Percentiles rank a stretch among this genome's conserved stretches.
phyloP scores from a whole-genome alignment of 2,797 vertebrate genomes.

The Sebastes melanostomus region DNA sequence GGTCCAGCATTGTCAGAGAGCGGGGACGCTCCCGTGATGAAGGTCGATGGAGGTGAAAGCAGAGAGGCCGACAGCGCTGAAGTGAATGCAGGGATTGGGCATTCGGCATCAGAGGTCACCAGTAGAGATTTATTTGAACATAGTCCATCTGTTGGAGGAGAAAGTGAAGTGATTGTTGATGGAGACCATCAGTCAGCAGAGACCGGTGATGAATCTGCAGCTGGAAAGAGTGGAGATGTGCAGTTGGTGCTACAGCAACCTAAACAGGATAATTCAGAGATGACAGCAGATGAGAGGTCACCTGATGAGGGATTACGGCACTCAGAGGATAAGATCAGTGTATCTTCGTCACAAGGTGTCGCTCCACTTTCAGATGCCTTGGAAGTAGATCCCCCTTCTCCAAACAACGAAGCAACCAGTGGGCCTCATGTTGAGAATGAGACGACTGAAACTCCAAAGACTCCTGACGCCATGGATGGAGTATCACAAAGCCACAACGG shows the following conservation, averaged over 20 bases:
- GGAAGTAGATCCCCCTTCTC: neutral
- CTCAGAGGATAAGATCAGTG: slow-evolving; percentile 3
- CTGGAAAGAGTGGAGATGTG: slow-evolving; percentile 12
- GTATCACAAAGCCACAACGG: neutral
- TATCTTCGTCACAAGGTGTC: neutral
- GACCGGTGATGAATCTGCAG: slow-evolving; percentile 2
- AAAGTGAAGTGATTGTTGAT: neutral
- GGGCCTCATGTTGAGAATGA: slow-evolving; percentile 4
- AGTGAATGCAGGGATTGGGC: slow-evolving; percentile 5
- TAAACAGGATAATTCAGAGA: slow-evolving; percentile 26
- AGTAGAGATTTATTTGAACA: neutral
- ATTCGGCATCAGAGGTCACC: slow-evolving; percentile 28
- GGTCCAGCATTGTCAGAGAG: slow-evolving; percentile 5
- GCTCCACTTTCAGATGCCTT: neutral
- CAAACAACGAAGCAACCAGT: neutral
- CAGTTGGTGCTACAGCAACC: neutral
- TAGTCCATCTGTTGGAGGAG: neutral
- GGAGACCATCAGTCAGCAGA: slow-evolving; percentile 15
- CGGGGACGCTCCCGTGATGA: neutral
- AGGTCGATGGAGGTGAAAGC: slow-evolving; percentile 9
- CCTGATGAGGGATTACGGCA: slow-evolving; percentile 16
- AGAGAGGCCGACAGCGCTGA: slow-evolving; percentile 6
- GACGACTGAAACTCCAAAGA: neutral
- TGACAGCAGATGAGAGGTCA: slow-evolving; percentile 16
- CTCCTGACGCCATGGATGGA: slow-evolving; percentile 32